phyloP scores from a whole-genome alignment of 2,113 vertebrate genomes.

The Peromyscus leucopus region DNA sequence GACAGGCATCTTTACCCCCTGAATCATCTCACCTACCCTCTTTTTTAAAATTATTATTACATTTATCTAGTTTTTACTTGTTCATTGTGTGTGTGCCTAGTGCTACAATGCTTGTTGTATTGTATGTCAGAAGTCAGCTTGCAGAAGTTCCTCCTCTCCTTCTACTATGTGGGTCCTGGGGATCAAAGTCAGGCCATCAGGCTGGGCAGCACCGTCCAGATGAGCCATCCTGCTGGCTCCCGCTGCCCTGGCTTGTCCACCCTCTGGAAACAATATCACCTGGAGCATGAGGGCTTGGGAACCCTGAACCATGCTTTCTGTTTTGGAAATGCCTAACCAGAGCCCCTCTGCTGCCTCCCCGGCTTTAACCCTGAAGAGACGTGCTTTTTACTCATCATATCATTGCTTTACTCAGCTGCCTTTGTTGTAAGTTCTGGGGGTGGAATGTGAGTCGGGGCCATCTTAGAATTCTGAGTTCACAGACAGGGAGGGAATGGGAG shows the following conservation, averaged over 20 bases:
- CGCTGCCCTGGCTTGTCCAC: not conserved
- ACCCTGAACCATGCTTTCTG: not conserved
- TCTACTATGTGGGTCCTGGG: not conserved
- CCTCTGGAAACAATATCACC: not conserved
- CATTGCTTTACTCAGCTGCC: no score
- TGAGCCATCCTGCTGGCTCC: no score
- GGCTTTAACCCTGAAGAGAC: not conserved
- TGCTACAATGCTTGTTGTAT: not conserved
- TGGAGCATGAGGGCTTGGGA: not conserved
- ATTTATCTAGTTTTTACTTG: not conserved
- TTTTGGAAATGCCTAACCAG: not conserved
- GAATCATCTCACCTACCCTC: not conserved
- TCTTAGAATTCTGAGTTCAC: not conserved
- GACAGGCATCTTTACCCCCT: not conserved
- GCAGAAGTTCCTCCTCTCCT: not conserved
- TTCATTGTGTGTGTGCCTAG: no score
- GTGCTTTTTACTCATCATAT: no score
- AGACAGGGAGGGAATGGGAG: not conserved
- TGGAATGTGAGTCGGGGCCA: not conserved
- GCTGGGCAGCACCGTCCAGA: not conserved
- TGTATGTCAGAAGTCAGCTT: not conserved
- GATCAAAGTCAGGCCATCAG: no score
- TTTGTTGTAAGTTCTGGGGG: not conserved
- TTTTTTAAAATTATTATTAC: not conserved
- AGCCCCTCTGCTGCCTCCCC: not conserved